Base-by-base conservation (phyloP, 2,888 invertebrate genomes). In the Reticulitermes lucifugus region DNA sequence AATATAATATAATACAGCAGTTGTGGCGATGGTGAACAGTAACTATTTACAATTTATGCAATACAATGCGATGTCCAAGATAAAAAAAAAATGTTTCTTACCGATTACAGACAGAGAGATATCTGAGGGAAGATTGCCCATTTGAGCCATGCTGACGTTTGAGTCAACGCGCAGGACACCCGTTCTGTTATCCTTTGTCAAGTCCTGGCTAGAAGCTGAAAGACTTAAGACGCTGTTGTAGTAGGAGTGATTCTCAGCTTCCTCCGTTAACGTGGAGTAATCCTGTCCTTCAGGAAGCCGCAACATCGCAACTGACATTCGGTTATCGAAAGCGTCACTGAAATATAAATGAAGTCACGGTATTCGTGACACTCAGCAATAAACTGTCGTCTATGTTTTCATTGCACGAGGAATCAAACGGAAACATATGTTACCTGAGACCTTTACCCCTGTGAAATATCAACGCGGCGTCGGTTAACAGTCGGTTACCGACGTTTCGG, bases 241-340 rank as follows among this genome's bases (percentile, higher is more conserved):
- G 35, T 84, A 60, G n/a, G 82, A 83, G 35, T 84, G 51, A 29
- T 81, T 82, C 22, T 87, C 87, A 10, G 83, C 84, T 60, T 90
- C 90, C 4, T 85, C 86, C 79, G 87, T 88, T 65, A 85, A 90
- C 88, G 91, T 91, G 10, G 95, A 93, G 90, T 95, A 96, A 92
- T 98, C 98, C 84, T 99, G 92, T 0, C 99, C 99, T 88, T 96
- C 96, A 0, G 95, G 92, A 51, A 98, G 93, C 43, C 98, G 94
- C 12, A 99, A 91, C 87, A 99, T 96, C 0, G 96, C 96, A 7
- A 99, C 97, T 0, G 98, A 96, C 89, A 98, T 93, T 80, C 98
- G 96, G 89, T 96, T 95, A 89, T 99, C 98, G 91, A 99, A 98
- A 0, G 98, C 97, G 88, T 98, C 96, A 90, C 98, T 93, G 89